Evolutionary conservation across 2,888 invertebrate species (phyloP).

Genomic region (Nineta flava): DNA sequence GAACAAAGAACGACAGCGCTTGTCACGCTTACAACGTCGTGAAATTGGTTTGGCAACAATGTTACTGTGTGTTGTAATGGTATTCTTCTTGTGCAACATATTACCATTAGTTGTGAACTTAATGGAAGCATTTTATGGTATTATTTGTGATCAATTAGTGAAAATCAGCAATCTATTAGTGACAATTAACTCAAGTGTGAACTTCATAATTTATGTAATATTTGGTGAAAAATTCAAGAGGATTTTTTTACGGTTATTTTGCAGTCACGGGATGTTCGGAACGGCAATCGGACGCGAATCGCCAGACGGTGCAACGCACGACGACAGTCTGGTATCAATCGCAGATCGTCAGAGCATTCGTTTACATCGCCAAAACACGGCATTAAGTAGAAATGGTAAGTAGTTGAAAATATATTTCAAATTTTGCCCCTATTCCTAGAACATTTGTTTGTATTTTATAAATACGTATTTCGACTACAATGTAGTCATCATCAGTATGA

Average conservation of each 20-base stretch:
- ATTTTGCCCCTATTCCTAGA: no score
- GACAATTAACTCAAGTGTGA: slow-evolving; percentile 92
- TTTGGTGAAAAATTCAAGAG: slow-evolving; percentile 94
- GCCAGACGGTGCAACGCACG: slow-evolving; percentile 57
- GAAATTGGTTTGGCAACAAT: slow-evolving; percentile 91
- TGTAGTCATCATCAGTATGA: no score
- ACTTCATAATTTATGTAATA: slow-evolving; percentile 95
- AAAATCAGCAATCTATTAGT: slow-evolving; percentile 82
- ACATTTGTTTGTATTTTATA: no score
- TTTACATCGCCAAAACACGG: slow-evolving; percentile 36
- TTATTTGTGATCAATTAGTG: slow-evolving; percentile 51
- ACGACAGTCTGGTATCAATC: slow-evolving; percentile 69
- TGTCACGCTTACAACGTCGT: slow-evolving; percentile 77
- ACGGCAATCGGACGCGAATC: slow-evolving; percentile 44
- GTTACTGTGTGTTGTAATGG: slow-evolving; percentile 85
- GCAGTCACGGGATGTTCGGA: slow-evolving; percentile 37
- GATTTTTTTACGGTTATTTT: slow-evolving; percentile 66
- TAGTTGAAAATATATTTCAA: slow-evolving; percentile 12
- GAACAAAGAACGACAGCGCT: slow-evolving; percentile 73
- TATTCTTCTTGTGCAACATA: slow-evolving; percentile 87
- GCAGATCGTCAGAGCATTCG: slow-evolving; percentile 59
- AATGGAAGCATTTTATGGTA: slow-evolving; percentile 60
- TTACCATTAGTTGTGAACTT: slow-evolving; percentile 75
- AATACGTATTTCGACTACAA: no score
- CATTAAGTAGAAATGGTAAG: slow-evolving; percentile 24